Evolutionary conservation across 2,113 vertebrate genomes (phyloP), one percentile per base, ranked within the genome.

Genomic region (Cepphus grylle): DNA sequence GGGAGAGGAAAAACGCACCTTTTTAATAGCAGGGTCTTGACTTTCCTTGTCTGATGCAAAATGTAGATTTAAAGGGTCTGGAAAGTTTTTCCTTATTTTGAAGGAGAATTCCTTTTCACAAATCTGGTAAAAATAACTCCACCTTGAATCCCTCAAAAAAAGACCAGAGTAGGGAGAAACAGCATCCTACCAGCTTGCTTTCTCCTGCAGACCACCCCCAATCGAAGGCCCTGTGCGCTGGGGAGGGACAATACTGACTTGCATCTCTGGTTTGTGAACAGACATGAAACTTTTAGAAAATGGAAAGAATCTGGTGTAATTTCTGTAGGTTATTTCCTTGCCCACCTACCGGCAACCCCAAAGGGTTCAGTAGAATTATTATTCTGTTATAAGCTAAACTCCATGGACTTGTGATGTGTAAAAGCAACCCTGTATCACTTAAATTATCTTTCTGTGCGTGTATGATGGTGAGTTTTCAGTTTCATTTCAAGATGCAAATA

Each of bases 401-500:
- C 30, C 0, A 0, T 53, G 70, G 23, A 27, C 77, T 71, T 58
- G 30, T 77, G 79, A 61, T 73, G 62, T 0, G 0, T 59, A 34
- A 63, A 83, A 82, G 26, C 52, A 84, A 55, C 36, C 12, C 13
- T 38, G 0, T 66, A 27, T 77, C 50, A 66, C 58, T 74, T 71
- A 62, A 94, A 83, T 73, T 23, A 19, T 50, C 50, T 86, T 83
- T 69, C 30, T 67, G 0, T 36, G 10, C 1, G 0, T 36, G 4
- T 58, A 29, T 73, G 73, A n/a, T 55, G 15, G 13, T 62, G 40
- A 69, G 22, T 86, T 92, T 94, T 88, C 59, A 63, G 34, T 67
- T 86, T 81, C 36, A 49, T 16, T 88, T 90, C 45, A 67, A 77
- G 55, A 65, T 81, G 50, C 29, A 86, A 86, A 50, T 73, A 70